Conservation (phyloP, 2,888 invertebrate genomes). For the Sesamia inferens region DNA sequence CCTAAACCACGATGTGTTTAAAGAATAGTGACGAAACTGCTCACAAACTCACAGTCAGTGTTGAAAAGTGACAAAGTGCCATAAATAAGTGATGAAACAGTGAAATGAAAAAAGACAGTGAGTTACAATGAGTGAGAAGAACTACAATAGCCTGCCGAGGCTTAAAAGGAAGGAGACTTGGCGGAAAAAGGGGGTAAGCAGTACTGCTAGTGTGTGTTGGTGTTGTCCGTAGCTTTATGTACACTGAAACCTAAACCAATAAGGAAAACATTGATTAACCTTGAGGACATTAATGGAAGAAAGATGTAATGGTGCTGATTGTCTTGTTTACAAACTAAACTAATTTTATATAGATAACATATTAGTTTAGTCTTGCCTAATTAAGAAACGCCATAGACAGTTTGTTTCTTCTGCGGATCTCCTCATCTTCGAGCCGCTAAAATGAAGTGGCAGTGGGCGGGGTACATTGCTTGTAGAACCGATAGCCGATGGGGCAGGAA, state of each 20-base stretch:
- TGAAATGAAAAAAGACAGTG: constrained; percentile 52
- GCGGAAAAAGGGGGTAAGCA: constrained; percentile 83
- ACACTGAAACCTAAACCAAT: background rate
- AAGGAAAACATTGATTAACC: background rate
- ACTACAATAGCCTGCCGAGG: constrained; percentile 79
- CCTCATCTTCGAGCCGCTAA: too few relatives aligned
- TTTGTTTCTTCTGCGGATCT: too few relatives aligned
- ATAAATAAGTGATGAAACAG: constrained; percentile 44
- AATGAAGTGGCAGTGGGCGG: too few relatives aligned
- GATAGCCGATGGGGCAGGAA: too few relatives aligned
- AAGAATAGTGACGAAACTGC: constrained; percentile 8
- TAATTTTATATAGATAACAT: too few relatives aligned
- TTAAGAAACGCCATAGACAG: too few relatives aligned
- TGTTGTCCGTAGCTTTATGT: constrained; percentile 49
- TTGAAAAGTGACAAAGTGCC: constrained; percentile 35
- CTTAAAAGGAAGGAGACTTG: constrained; percentile 83
- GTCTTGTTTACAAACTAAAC: too few relatives aligned
- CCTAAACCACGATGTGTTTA: constrained; percentile 6
- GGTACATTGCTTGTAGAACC: too few relatives aligned
- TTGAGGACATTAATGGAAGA: background rate
- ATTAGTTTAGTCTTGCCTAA: too few relatives aligned
- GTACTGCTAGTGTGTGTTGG: constrained; percentile 46
- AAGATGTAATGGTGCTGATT: background rate
- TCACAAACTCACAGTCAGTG: constrained; percentile 26
- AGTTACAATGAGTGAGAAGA: constrained; percentile 69